Conservation (phyloP, 2,113 vertebrate species). For the Pachyramphus minor region DNA sequence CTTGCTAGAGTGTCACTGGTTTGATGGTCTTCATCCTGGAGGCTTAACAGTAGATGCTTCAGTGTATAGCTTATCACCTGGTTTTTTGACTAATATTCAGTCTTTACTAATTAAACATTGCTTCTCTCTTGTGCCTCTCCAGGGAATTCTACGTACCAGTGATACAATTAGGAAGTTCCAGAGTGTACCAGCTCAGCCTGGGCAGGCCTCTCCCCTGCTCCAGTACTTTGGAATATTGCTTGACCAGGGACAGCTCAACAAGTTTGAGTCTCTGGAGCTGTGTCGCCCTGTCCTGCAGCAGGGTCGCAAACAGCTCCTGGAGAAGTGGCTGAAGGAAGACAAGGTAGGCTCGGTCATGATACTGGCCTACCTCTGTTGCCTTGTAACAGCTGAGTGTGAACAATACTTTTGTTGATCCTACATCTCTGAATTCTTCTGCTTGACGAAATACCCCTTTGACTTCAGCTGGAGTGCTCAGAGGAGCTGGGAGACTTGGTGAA, state of each 20-base stretch:
- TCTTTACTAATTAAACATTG: background rate
- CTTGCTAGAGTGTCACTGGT: background rate
- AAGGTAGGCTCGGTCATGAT: conserved; percentile 71
- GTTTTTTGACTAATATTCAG: background rate
- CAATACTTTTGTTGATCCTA: background rate
- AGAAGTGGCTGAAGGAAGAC: conserved; percentile 94
- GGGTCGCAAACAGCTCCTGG: conserved; percentile 89
- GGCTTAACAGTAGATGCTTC: background rate
- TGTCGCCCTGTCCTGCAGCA: conserved; percentile 89
- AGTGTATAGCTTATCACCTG: background rate
- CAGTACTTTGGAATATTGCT: conserved; percentile 93
- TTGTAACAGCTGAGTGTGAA: background rate
- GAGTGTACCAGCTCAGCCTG: conserved; percentile 85
- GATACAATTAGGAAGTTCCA: conserved; percentile 90
- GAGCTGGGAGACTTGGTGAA: conserved; percentile 92
- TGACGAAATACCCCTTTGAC: conserved; percentile 1
- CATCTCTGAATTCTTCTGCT: background rate
- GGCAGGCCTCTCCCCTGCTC: conserved; percentile 87
- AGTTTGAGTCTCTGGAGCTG: conserved; percentile 89
- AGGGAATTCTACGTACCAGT: conserved; percentile 86
- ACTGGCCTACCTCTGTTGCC: background rate
- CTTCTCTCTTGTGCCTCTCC: background rate
- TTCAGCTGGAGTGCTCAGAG: conserved; percentile 89
- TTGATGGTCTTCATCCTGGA: background rate
- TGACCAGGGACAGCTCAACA: conserved; percentile 91